phyloP scores from a whole-genome alignment of 2,113 vertebrate genomes.

The Rafetus swinhoei region DNA sequence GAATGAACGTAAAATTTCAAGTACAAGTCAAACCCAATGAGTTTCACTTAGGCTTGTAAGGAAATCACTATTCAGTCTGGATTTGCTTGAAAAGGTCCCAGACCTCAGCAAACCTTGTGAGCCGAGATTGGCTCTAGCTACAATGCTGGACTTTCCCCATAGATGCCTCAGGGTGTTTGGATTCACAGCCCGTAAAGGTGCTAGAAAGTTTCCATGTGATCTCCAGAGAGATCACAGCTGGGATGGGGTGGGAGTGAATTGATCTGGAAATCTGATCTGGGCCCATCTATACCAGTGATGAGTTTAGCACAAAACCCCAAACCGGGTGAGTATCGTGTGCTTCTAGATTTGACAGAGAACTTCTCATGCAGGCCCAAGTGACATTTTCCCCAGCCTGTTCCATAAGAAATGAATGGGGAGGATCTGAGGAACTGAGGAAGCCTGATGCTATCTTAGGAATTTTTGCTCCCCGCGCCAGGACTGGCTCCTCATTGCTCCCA shows the following conservation, averaged over 20 bases:
- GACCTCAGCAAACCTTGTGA: fast-evolving
- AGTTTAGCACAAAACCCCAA: slow-evolving; percentile 51
- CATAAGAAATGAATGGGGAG: fast-evolving
- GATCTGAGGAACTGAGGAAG: background rate
- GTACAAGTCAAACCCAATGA: background rate
- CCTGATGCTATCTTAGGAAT: background rate
- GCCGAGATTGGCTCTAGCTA: background rate
- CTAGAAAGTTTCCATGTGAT: background rate
- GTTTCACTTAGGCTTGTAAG: fast-evolving
- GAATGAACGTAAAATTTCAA: background rate
- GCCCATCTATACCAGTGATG: background rate
- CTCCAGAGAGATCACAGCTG: slow-evolving; percentile 61
- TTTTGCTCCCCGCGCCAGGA: background rate
- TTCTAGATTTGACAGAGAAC: background rate
- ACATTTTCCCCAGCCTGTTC: background rate
- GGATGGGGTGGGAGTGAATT: background rate
- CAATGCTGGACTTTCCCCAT: background rate
- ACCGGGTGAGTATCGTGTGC: background rate
- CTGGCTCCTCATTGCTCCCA: background rate
- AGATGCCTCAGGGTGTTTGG: background rate
- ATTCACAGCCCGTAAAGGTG: background rate
- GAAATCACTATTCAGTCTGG: fast-evolving
- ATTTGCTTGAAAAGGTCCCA: fast-evolving
- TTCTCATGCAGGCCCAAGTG: background rate
- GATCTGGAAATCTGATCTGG: background rate